Conservation (phyloP, 2,888 invertebrate genomes). For the Drosophila greeni region DNA sequence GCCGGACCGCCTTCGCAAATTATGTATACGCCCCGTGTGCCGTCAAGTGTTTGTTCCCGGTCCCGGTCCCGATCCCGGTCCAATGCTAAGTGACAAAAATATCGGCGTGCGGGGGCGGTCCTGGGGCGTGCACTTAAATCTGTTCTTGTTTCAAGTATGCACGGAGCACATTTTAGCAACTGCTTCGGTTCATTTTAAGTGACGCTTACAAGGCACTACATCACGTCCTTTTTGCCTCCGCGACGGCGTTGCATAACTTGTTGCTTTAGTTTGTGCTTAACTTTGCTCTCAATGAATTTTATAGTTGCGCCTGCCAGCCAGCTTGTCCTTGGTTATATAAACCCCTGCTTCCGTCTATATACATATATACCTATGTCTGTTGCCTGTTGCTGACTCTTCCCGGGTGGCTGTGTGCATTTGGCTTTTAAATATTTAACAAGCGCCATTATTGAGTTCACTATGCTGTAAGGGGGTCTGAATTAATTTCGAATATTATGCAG, state of each 20-base stretch:
- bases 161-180: constrained; percentile 57
- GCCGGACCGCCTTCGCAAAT: constrained; percentile 27
- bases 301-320: constrained; percentile 57
- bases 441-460: constrained; percentile 62
- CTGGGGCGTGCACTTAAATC: constrained; percentile 63
- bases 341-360: constrained; percentile 19
- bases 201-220: constrained; percentile 66
- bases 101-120: constrained; percentile 20
- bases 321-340: constrained; percentile 32
- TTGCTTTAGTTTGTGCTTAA: constrained; percentile 59
- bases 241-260: constrained; percentile 51
- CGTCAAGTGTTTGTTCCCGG: constrained; percentile 60
- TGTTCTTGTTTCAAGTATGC: constrained; percentile 64
- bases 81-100: constrained; percentile 44
- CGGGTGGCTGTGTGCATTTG: constrained; percentile 51
- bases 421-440: constrained; percentile 63
- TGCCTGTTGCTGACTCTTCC: constrained; percentile 42
- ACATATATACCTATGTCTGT: constrained; percentile 10
- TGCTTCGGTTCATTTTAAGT: constrained; percentile 57
- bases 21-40: constrained; percentile 51
- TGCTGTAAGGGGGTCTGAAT: constrained; percentile 51
- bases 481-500: constrained; percentile 51
- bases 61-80: constrained; percentile 32
- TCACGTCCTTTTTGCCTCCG: constrained; percentile 13
- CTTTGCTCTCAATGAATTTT: constrained; percentile 73